Evolutionary conservation across 1,140 invertebrate species (phyloP).

Genomic region (Heliconius nattereri): DNA sequence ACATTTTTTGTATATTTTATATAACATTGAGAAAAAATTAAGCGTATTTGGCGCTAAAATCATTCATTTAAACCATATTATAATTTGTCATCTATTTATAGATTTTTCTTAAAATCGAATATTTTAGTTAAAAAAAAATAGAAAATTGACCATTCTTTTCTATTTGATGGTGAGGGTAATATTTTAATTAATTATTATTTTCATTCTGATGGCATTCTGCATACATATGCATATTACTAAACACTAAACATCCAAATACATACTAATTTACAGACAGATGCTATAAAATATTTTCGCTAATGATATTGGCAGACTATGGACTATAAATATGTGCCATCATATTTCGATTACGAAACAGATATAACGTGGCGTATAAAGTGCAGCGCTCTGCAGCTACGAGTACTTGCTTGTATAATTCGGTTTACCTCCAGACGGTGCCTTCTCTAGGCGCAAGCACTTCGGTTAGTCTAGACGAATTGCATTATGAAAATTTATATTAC

Average conservation of each 20-base stretch:
- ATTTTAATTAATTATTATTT: background rate
- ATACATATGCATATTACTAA: background rate
- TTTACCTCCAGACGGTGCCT: conserved; percentile 65
- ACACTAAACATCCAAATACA: background rate
- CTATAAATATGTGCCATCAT: background rate
- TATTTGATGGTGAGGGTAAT: background rate
- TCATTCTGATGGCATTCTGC: background rate
- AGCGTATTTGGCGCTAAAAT: too few species aligned
- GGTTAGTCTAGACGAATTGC: conserved; percentile 75
- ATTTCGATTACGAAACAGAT: conserved; percentile 16
- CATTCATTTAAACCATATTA: too few species aligned
- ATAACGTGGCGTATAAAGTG: conserved; percentile 40
- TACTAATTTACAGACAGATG: background rate
- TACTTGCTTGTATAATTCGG: conserved; percentile 38
- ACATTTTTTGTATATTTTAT: background rate
- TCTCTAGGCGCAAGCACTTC: conserved; percentile 56
- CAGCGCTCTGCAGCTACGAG: conserved; percentile 51
- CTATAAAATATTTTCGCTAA: background rate
- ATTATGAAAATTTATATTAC: conserved; percentile 67
- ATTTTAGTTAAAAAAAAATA: too few species aligned
- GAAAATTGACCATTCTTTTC: too few species aligned
- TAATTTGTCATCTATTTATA: too few species aligned
- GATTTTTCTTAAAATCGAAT: too few species aligned
- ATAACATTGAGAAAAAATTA: background rate
- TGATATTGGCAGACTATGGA: background rate